Percentiles rank a stretch among this genome's conserved stretches.
phyloP scores from a whole-genome alignment of 2,113 vertebrate species.

The Pholis gunnellus region DNA sequence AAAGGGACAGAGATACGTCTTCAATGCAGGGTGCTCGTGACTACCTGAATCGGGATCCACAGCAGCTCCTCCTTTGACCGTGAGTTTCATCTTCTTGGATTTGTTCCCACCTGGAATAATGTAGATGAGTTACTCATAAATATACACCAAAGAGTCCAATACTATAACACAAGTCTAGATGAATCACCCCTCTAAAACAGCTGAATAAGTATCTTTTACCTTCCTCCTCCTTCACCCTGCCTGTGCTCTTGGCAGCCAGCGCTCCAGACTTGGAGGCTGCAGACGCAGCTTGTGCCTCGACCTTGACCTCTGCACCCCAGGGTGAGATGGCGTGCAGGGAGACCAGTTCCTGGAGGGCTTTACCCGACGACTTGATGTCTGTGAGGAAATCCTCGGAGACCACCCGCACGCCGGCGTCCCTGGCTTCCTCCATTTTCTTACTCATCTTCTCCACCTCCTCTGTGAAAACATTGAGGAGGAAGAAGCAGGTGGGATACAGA shows the following conservation, averaged over 20 bases:
- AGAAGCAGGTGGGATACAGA: neutral
- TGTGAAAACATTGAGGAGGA: slow-evolving; percentile 66
- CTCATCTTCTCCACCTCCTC: slow-evolving; percentile 97
- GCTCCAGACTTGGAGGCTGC: slow-evolving; percentile 86
- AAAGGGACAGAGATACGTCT: neutral
- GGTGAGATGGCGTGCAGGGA: slow-evolving; percentile 89
- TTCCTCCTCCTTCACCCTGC: slow-evolving; percentile 91
- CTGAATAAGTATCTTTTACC: slow-evolving; percentile 76
- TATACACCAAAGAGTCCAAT: neutral
- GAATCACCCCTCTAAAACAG: neutral
- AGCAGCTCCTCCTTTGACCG: slow-evolving; percentile 97
- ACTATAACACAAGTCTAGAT: neutral
- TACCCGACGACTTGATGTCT: slow-evolving; percentile 87
- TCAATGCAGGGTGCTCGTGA: neutral
- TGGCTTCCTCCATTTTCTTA: slow-evolving; percentile 97
- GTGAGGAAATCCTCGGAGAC: slow-evolving; percentile 92
- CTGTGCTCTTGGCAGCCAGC: slow-evolving; percentile 86
- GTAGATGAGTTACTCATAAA: slow-evolving; percentile 5
- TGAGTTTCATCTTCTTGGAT: slow-evolving; percentile 97
- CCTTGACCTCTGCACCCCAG: slow-evolving; percentile 94
- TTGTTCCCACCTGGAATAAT: slow-evolving; percentile 87
- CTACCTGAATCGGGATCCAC: slow-evolving; percentile 97
- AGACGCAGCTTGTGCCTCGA: slow-evolving; percentile 79
- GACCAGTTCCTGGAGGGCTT: slow-evolving; percentile 90
- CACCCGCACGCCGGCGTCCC: slow-evolving; percentile 90